Evolutionary conservation across 2,888 invertebrate species (phyloP), one percentile per base, ranked within the genome.

Genomic region (Sphinx pinastri): DNA sequence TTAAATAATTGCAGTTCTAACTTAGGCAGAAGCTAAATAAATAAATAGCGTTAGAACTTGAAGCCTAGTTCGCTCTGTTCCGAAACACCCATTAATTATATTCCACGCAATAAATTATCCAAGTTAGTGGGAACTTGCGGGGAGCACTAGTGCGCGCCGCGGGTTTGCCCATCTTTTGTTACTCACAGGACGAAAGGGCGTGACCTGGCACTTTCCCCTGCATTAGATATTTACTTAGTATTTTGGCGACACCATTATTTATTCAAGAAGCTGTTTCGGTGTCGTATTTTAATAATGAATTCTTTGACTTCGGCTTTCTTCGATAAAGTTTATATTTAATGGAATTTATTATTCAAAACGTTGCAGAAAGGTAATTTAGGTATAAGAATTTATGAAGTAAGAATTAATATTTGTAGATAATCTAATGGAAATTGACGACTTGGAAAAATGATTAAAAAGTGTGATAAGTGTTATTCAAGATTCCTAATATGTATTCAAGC

Each of bases 51-150:
- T 47, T 63, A 49, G 19, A 63, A 63, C 49, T 49, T 49, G 45
- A 47, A 47, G 49, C 16, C 47, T 63, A 47, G 63, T 49, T 47
- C 13, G 19, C 8, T 19, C 49, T 49, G 49, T 19, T 19, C 19
- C 19, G 14, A 19, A 49, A 63, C 49, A 49, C 63, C 19, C 19
- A 63, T 63, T 63, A 63, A 63, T 49, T 49, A 63, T 63, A 25
- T 19, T 49, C 19, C 13, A 19, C 12, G 49, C 19, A 49, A 49
- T 63, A 49, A 63, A 63, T 63, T 49, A 63, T 63, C 63, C 19
- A 49, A 49, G 47, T 63, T 49, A 19, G 47, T 49, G 47, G 16
- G 19, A 49, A 63, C 63, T 63, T 49, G 49, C 49, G 63, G 49
- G 19, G 19, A 49, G 63, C 63, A 19, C 25, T 19, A 63, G 45